Conservation (phyloP, 2,113 vertebrate genomes). For the Aix galericulata region DNA sequence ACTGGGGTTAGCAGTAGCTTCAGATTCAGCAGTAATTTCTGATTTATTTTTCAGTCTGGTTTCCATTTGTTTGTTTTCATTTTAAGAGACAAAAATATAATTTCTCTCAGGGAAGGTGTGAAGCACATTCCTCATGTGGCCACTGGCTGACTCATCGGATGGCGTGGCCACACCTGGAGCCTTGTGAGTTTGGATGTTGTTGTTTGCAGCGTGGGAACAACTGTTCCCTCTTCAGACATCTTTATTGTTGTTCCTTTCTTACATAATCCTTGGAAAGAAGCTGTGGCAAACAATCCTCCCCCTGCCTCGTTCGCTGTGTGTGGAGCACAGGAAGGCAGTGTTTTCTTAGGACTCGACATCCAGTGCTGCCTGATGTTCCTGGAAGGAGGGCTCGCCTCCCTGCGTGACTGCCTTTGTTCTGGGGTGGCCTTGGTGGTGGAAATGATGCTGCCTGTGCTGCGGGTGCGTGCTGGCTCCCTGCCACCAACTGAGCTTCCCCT, state of each 20-base stretch:
- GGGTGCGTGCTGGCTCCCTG: not conserved
- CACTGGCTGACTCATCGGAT: not conserved
- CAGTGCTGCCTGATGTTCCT: not conserved
- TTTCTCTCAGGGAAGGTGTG: not conserved
- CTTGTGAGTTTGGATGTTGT: not conserved
- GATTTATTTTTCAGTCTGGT: not conserved
- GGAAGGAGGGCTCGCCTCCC: not conserved
- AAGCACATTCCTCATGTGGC: not conserved
- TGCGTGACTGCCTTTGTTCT: conserved; percentile 4
- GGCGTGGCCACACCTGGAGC: not conserved
- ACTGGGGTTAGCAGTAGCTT: not conserved
- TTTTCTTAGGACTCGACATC: not conserved
- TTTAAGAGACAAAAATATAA: not conserved
- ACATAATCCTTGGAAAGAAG: not conserved
- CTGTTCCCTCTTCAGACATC: not conserved
- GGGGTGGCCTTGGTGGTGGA: not conserved
- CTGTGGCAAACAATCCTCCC: not conserved
- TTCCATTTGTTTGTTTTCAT: not conserved
- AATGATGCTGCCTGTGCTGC: accelerated
- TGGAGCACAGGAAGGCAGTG: not conserved
- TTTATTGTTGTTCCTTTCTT: not conserved
- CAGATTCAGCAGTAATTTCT: not conserved
- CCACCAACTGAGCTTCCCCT: not conserved
- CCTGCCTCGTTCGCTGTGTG: not conserved
- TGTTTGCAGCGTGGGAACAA: not conserved